Evolutionary conservation across 1,140 invertebrate species (phyloP).

Genomic region (Battus philenor): DNA sequence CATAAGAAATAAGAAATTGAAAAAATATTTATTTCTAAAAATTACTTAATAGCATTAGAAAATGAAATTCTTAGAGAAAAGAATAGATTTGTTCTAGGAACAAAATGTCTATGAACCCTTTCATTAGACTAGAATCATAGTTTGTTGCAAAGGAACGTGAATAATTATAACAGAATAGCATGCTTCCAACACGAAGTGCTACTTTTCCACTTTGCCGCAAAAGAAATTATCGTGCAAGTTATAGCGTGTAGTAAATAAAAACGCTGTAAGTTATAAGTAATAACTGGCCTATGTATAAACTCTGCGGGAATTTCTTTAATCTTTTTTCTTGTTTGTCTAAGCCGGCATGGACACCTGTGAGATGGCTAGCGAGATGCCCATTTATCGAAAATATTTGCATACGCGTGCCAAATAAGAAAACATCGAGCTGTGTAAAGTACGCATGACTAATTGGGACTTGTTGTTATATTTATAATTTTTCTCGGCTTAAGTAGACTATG

Average conservation of each 20-base stretch:
- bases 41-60: too few relatives aligned
- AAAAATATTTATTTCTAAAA: too few relatives aligned
- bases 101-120: too few relatives aligned
- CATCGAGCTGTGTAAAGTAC: slow-evolving; percentile 40
- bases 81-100: too few relatives aligned
- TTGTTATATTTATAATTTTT: slow-evolving; percentile 14
- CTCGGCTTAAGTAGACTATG: neutral
- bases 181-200: slow-evolving; percentile 2
- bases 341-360: slow-evolving; percentile 37
- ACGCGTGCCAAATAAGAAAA: slow-evolving; percentile 45
- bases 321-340: slow-evolving; percentile 22
- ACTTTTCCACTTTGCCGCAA: slow-evolving; percentile 14
- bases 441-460: slow-evolving; percentile 39
- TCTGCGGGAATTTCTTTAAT: slow-evolving; percentile 10
- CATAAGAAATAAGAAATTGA: too few relatives aligned
- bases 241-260: slow-evolving; percentile 15
- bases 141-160: too few relatives aligned
- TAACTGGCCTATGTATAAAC: slow-evolving; percentile 9
- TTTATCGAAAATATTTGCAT: slow-evolving; percentile 52
- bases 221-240: slow-evolving; percentile 17
- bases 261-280: slow-evolving; percentile 12
- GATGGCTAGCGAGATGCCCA: slow-evolving; percentile 24
- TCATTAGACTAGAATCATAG: too few relatives aligned
- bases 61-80: too few relatives aligned
- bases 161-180: slow-evolving; percentile 9